Evolutionary conservation across 2,797 vertebrate species (phyloP).

Genomic region (Pygocentrus nattereri): DNA sequence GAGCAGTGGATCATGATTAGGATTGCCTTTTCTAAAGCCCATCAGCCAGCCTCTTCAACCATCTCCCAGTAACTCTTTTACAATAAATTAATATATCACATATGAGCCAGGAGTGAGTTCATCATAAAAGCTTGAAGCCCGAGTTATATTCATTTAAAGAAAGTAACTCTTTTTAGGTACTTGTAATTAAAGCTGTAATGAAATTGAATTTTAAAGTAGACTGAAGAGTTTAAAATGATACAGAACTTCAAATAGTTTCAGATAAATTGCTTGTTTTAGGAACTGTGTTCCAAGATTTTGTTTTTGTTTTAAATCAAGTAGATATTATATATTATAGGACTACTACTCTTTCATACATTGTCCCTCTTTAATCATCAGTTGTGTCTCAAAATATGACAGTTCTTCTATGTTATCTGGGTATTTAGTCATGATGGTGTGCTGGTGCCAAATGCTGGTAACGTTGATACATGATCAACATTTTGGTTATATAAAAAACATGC

Average conservation of each 20-base stretch:
- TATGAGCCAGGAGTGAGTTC: constrained; percentile 55
- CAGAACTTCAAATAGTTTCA: too few relatives aligned
- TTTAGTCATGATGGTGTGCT: background rate
- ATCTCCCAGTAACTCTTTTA: constrained; percentile 60
- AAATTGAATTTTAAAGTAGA: background rate
- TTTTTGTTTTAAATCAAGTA: background rate
- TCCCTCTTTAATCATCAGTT: background rate
- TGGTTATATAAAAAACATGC: too few relatives aligned
- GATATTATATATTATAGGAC: too few relatives aligned
- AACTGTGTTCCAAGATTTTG: background rate
- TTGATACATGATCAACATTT: background rate
- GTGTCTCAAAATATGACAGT: too few relatives aligned
- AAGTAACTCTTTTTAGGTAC: background rate
- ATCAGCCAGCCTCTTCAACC: constrained; percentile 39
- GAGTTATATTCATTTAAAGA: background rate
- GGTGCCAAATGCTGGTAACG: too few relatives aligned
- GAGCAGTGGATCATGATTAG: constrained; percentile 76
- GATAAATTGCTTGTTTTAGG: background rate
- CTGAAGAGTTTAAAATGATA: background rate
- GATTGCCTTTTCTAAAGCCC: constrained; percentile 59
- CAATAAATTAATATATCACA: constrained; percentile 75
- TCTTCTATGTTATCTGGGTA: background rate
- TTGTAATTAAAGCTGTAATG: background rate
- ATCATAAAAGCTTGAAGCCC: constrained; percentile 46
- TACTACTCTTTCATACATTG: too few relatives aligned